phyloP scores from a whole-genome alignment of 2,113 vertebrate species.

The Tonatia bakeri region DNA sequence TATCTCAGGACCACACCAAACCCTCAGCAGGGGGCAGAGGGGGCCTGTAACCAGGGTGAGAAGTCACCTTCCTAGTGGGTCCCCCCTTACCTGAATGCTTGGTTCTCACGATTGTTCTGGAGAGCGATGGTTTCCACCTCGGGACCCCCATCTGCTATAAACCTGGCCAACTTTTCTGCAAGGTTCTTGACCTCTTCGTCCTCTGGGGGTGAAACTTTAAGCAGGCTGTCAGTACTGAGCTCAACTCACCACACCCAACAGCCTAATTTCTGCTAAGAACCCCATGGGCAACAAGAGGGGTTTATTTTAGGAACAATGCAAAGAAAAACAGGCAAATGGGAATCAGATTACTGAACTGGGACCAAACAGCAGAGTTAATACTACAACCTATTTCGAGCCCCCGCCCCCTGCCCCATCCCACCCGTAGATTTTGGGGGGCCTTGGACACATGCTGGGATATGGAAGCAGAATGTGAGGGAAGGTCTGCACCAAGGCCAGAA shows the following conservation, averaged over 20 bases:
- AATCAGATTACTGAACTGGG: constrained; percentile 57
- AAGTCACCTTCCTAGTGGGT: background rate
- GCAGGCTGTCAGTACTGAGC: constrained; percentile 98
- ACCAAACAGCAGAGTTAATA: background rate
- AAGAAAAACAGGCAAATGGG: constrained; percentile 71
- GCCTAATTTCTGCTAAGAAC: constrained; percentile 91
- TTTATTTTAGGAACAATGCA: constrained; percentile 74
- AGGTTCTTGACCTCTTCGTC: constrained; percentile 91
- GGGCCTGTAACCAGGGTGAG: background rate
- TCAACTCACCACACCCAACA: constrained; percentile 89
- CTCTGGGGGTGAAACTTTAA: constrained; percentile 99
- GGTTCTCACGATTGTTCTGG: constrained; percentile 91
- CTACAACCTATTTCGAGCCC: background rate
- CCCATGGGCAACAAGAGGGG: constrained; percentile 83
- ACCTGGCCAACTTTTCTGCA: constrained; percentile 91
- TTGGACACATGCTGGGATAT: background rate
- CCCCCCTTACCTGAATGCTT: constrained; percentile 88
- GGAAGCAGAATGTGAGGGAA: background rate
- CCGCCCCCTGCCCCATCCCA: background rate
- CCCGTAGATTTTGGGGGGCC: background rate
- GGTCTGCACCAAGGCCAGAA: background rate
- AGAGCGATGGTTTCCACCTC: constrained; percentile 93
- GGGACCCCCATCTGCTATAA: constrained; percentile 93
- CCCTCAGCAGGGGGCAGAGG: background rate
- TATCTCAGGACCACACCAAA: background rate